Evolutionary conservation across 1,140 invertebrate species (phyloP), one percentile per base, ranked within the genome.

Genomic region (Hylyphantes graminicola): DNA sequence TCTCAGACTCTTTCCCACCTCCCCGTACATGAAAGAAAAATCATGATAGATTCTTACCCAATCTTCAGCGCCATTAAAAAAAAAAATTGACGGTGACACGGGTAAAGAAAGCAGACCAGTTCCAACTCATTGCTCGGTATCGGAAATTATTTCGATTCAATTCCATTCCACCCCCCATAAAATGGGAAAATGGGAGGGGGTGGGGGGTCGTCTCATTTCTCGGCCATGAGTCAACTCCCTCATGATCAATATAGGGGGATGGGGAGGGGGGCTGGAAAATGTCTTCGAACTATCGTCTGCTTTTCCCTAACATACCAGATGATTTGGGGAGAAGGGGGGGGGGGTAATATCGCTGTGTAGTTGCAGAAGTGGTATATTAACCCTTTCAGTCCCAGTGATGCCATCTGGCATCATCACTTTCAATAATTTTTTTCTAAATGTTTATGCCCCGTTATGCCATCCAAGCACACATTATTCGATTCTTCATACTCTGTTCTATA

Each of bases 91-190:
- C 35, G 35, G 35, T 35, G 35, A 35, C 35, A 35, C 55, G 72
- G 17, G 57, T 53, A 74, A 57, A 57, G 72, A 74, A 17, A 61
- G 72, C 55, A 55, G 72, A 17, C 35, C 72, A n/a, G 72, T 74
- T 74, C 72, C 72, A 57, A 35, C 57, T 53, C 65, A 81, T 74
- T 59, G 10, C 11, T 55, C n/a, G 72, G 51, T 63, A 76, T 81
- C 64, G 79, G 79, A 81, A 81, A 81, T 81, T 73, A 81, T 81
- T 81, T 81, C 79, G 79, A 81, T 59, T 70, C 51, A 17, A 57
- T 81, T 81, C 78, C 68, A 57, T 80, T 70, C 79, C 54, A 48
- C 15, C 63, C 50, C 35, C 55, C n/a, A 9, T 7, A 48, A 65
- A 35, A 35, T 17, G 54, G 57, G 55, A 13, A 61, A 50, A 35